These are phyloP conservation scores for Drosophila malerkotliana DNA, from an alignment of 1,140 invertebrate species.

Conservation along the genomic window DNA sequence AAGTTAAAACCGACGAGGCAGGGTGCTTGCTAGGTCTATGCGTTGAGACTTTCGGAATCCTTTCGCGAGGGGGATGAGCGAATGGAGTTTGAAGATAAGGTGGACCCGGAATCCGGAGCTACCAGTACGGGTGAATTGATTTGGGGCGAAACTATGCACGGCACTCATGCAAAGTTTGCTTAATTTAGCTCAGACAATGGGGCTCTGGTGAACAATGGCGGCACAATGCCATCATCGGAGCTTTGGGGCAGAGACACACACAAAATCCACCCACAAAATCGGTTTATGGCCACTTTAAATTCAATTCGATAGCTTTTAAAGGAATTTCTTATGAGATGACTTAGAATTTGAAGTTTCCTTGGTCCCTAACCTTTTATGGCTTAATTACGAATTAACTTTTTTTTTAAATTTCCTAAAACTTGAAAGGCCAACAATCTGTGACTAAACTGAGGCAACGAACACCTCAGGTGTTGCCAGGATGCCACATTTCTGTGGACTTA, in stretches of 20 bases:
- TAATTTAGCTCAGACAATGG: conserved; percentile 75
- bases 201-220: conserved; percentile 57
- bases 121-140: conserved; percentile 55
- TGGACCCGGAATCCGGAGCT: conserved; percentile 14
- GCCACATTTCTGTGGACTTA: conserved; percentile 36
- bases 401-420: conserved; percentile 4
- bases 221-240: conserved; percentile 6
- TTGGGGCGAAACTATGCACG: conserved; percentile 71
- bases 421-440: conserved; percentile 14
- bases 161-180: conserved; percentile 67
- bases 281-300: conserved; percentile 20
- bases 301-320: conserved; percentile 27
- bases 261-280: conserved; percentile 6
- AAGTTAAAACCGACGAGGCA: conserved; percentile 62
- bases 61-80: conserved; percentile 31
- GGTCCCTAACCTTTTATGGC: background rate
- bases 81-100: conserved; percentile 37
- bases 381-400: conserved; percentile 28
- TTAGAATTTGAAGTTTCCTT: conserved; percentile 9
- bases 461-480: conserved; percentile 53
- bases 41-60: conserved; percentile 51
- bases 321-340: conserved; percentile 27
- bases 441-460: conserved; percentile 30
- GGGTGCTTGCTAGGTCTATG: conserved; percentile 13
- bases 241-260: conserved; percentile 16